A percentile compares a stretch with the other conserved stretches of the same genome.
phyloP scores from a whole-genome alignment of 2,113 vertebrate genomes.

The Poicephalus gulielmi region DNA sequence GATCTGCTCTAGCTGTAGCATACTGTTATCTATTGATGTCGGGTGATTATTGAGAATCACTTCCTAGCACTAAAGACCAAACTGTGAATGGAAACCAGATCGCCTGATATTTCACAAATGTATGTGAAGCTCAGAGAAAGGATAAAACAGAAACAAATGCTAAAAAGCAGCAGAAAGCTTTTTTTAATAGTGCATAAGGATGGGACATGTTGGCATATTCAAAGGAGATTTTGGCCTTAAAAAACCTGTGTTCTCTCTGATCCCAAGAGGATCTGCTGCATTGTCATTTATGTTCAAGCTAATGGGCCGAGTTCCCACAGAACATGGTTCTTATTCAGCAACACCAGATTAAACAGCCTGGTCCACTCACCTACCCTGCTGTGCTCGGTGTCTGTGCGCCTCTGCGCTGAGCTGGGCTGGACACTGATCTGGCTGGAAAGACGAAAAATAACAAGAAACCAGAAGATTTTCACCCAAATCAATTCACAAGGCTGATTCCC shows the following conservation, averaged over 20 bases:
- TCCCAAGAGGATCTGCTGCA: background rate
- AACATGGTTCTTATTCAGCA: background rate
- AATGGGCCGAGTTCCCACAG: background rate
- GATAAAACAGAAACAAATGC: slow-evolving; percentile 5
- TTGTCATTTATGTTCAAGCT: background rate
- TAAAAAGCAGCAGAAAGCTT: background rate
- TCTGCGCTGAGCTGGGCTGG: background rate
- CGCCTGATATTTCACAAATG: background rate
- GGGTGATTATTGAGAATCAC: background rate
- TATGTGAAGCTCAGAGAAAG: background rate
- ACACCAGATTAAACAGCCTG: background rate
- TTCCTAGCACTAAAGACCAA: slow-evolving; percentile 4
- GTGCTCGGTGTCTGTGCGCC: background rate
- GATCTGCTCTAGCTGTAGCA: background rate
- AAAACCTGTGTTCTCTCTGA: background rate
- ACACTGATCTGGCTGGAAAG: background rate
- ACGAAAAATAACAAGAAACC: background rate
- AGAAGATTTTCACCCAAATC: background rate
- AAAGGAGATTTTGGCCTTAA: background rate
- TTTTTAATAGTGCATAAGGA: background rate
- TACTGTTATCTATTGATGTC: background rate
- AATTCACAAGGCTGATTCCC: background rate
- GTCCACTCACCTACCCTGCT: background rate
- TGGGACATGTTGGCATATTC: background rate
- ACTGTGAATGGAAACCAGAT: slow-evolving; percentile 16